Base-by-base conservation (phyloP, 2,113 vertebrate genomes). In the Oenanthe melanoleuca region DNA sequence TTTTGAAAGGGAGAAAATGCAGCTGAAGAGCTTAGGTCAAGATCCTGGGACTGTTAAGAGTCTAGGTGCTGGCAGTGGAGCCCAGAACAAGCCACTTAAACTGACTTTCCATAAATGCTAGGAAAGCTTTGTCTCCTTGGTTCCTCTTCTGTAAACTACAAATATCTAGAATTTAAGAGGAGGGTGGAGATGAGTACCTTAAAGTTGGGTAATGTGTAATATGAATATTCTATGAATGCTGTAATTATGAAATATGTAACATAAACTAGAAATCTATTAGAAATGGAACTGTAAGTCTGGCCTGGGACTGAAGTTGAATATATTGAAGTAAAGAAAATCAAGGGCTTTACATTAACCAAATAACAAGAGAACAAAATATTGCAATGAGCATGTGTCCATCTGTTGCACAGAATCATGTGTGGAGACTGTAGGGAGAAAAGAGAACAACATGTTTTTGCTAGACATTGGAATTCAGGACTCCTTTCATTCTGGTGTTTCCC, bases 31-130 rank as follows among this genome's bases (percentile, higher is more conserved):
- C 45, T 73, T 20, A 52, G 79, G 28, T 78, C 56, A 73, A 42
- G 47, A 60, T 14, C n/a, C 65, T 0, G 0, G 42, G 52, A 25
- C 31, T 13, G 3, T 34, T 53, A 33, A 44, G 40, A 66, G 10
- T 38, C 13, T 17, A 7, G 4, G 9, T 47, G 15, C 37, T 89
- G 71, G 17, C 6, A 38, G 29, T 56, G 26, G 29, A 65, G 40
- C 23, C 4, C 61, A 73, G 40, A 65, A 42, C 0, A 1, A 74
- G 29, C 11, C 6, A 14, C 15, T 71, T 57, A 80, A 86, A 57
- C 15, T 17, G 18, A 38, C 42, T 80, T 86, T 47, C 37, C 28
- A 5, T 28, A 66, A 75, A 29, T 14, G 24, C 6, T 12, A 63
- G 28, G n/a, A 71, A 77, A 60, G 19, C 12, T 63, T 57, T 1